A percentile compares a stretch with the other conserved stretches of the same genome.
These are phyloP conservation scores for Sitta carolinensis DNA, from an alignment of 2,797 vertebrate genomes.

Conservation along the genomic window DNA sequence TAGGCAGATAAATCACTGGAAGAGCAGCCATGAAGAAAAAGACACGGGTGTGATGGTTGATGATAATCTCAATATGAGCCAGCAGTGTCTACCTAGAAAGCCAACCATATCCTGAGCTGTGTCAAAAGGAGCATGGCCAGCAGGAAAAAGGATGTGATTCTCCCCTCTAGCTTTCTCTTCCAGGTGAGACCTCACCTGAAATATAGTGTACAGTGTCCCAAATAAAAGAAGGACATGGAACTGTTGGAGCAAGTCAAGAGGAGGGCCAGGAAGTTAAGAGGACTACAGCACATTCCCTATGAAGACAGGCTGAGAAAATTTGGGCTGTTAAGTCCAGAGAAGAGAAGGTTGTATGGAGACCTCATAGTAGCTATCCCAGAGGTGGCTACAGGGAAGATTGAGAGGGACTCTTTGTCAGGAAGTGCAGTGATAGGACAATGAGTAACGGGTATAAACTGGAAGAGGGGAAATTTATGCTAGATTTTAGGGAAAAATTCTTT, in stretches of 20 bases:
- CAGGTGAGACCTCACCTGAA: not conserved
- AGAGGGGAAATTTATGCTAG: not conserved
- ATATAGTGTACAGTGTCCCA: not conserved
- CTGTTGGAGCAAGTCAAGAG: accelerated
- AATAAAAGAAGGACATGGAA: not conserved
- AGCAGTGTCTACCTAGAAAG: not conserved
- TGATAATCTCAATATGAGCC: not conserved
- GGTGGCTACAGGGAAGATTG: not conserved
- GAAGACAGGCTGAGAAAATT: not conserved
- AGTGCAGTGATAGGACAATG: not conserved
- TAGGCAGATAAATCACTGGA: not conserved
- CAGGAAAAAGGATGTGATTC: not conserved
- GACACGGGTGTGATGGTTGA: not conserved
- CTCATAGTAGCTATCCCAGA: not conserved
- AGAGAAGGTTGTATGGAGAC: not conserved
- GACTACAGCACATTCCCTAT: not conserved
- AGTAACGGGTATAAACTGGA: not conserved
- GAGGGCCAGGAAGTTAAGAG: not conserved
- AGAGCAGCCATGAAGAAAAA: not conserved
- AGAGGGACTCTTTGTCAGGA: not conserved
- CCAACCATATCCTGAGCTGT: too few relatives aligned
- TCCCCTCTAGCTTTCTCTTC: not conserved
- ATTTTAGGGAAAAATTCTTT: not conserved
- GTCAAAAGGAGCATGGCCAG: not conserved
- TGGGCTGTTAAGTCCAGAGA: accelerated